Conservation (phyloP, 2,888 invertebrate genomes). For the Ceraclea dissimilis region DNA sequence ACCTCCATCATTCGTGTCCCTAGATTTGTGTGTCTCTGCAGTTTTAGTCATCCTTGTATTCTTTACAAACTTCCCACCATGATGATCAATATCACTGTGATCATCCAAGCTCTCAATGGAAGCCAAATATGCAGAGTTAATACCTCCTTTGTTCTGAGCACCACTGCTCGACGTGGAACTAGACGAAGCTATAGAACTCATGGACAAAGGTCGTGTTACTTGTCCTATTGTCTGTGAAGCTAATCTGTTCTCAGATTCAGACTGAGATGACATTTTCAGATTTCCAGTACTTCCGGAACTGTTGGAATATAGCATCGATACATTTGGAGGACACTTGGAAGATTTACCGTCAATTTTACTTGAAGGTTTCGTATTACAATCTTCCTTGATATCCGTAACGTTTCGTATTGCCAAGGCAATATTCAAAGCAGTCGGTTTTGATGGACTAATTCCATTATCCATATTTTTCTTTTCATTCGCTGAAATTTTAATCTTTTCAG, state of each 20-base stretch:
- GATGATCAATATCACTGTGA: constrained; percentile 63
- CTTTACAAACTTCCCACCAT: constrained; percentile 34
- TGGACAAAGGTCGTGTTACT: constrained; percentile 61
- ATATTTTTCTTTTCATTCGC: background rate
- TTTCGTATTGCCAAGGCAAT: constrained; percentile 7
- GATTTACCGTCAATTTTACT: background rate
- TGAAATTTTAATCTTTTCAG: background rate
- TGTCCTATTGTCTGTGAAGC: constrained; percentile 47
- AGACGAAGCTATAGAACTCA: constrained; percentile 71
- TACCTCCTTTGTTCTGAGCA: constrained; percentile 54
- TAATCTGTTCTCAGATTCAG: constrained; percentile 40
- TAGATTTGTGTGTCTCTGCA: constrained; percentile 12
- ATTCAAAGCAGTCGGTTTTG: constrained; percentile 12
- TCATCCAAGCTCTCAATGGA: constrained; percentile 83
- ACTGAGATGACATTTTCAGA: constrained; percentile 35
- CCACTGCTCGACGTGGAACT: constrained; percentile 56
- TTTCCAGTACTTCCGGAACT: constrained; percentile 33
- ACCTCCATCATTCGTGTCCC: constrained; percentile 20
- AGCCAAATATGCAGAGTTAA: constrained; percentile 73
- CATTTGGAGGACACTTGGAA: constrained; percentile 1
- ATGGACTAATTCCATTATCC: constrained; percentile 2
- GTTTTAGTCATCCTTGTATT: constrained; percentile 15
- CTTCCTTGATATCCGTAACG: background rate
- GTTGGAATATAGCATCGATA: constrained; percentile 11
- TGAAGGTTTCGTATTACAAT: background rate